Evolutionary conservation across 2,888 invertebrate genomes (phyloP), one percentile per base, ranked within the genome.

Genomic region (Mechanitis messenoides): DNA sequence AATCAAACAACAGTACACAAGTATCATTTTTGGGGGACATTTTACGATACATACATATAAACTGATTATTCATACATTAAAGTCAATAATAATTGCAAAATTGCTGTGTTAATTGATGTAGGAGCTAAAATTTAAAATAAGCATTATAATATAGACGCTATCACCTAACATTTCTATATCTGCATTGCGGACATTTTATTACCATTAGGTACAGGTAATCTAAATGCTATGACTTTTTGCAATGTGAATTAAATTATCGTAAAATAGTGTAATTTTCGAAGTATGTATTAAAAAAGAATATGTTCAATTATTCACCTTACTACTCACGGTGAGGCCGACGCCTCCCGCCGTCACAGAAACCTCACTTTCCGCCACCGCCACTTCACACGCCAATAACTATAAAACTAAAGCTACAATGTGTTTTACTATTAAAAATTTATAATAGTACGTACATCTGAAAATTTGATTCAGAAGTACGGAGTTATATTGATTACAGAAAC

Each of bases 251-350:
- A 20, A 31, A 6, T 31, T 0, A 50, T 28, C 5, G 7, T 47
- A 47, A 9, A 47, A 47, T 31, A 9, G 31, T n/a, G 31, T 50
- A 7, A 31, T 4, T 31, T 2, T 2, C 28, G 9, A 31, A 50
- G 3, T 50, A 50, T 50, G 2, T 6, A 9, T 28, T 50, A 31
- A 31, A 31, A 50, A 3, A n/a, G 0, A 28, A 50, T 6, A n/a
- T 47, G n/a, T n/a, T 7, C 5, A 35, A 42, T 7, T 33, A 64
- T 66, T 66, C 75, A 87, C 89, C 87, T 90, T 90, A 78, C 86
- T 89, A 80, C 81, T 85, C 89, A 90, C 89, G 89, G 88, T 74
- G 87, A 90, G 89, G 87, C 89, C 84, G 76, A 82, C 85, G 86
- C 88, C 88, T 77, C 83, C 88, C 87, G 87, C 79, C 76, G 79